Base-by-base conservation (phyloP, 2,113 vertebrate genomes). In the Rhizomys pruinosus region DNA sequence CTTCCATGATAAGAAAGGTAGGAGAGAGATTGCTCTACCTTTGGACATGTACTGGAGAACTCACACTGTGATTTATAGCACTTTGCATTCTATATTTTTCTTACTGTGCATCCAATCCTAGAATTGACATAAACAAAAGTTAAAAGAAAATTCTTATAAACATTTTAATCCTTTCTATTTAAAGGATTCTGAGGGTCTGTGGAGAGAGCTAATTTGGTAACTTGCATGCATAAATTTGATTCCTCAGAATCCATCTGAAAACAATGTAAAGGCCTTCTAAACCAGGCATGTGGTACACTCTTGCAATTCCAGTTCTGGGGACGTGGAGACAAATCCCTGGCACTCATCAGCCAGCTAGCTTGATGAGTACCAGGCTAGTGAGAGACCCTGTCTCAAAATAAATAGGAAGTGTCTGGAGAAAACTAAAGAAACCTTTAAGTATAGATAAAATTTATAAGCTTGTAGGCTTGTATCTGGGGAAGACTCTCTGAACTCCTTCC, bases 91-190 rank as follows among this genome's bases (percentile, higher is more conserved):
- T 23, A 13, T 39, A 78, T 89, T 87, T 94, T 91, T 71, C 9
- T n/a, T 89, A 15, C 57, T 90, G 69, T 84, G 71, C 8, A 57
- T 61, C 6, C 80, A 61, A 72, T 68, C 42, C 4, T 55, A 87
- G 22, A 91, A 84, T 84, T 66, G 17, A 5, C 55, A 42, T 84
- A 87, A 92, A 63, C 1, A 69, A 37, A 44, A 72, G 17, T 52
- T 81, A 57, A 42, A 71, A 25, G 87, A 32, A 92, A 84, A 25
- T 82, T 89, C 15, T 87, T 55, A 77, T 42, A n/a, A 52, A 84
- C 10, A 68, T 84, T 84, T 90, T 52, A n/a, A n/a, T n/a, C n/a
- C n/a, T n/a, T n/a, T n/a, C n/a, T 3, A 52, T 73, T 66, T 89
- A 84, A 91, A 32, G 37, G 17, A 44, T 82, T 64, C 10, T 42